phyloP scores from a whole-genome alignment of 2,113 vertebrate genomes.

The Gasterosteus nipponicus region DNA sequence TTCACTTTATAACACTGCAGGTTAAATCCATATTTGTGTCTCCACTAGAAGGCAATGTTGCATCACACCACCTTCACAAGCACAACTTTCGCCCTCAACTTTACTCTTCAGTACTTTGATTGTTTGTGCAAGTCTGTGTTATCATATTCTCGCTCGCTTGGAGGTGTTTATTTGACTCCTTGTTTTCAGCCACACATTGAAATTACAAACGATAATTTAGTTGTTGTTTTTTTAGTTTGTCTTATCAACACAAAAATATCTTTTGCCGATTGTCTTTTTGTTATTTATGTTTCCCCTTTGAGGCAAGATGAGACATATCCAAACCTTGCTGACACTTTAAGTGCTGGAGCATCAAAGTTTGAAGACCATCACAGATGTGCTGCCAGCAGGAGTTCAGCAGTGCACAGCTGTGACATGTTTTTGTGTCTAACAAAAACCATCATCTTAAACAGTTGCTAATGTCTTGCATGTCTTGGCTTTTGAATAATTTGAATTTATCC shows the following conservation, averaged over 20 bases:
- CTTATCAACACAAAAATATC: neutral
- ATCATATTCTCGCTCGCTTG: neutral
- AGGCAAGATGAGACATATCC: neutral
- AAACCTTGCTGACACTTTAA: slow-evolving; percentile 7
- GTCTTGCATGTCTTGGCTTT: neutral
- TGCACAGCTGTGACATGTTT: slow-evolving; percentile 3
- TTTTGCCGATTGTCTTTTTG: neutral
- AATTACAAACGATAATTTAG: neutral
- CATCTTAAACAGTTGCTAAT: neutral
- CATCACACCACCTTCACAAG: neutral
- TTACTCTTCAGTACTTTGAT: neutral
- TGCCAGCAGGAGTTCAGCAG: neutral
- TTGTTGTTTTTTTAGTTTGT: neutral
- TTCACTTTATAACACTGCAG: neutral
- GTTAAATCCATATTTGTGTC: neutral
- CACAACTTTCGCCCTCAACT: neutral
- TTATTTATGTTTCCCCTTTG: neutral
- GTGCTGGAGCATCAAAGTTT: neutral
- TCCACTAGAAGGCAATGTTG: slow-evolving; percentile 40
- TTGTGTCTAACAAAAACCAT: neutral
- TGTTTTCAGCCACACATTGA: neutral
- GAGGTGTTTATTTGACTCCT: neutral
- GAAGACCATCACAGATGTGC: neutral
- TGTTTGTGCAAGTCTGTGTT: neutral
- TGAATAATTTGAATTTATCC: neutral